A percentile compares a stretch with the other conserved stretches of the same genome.
Conservation (phyloP, 2,113 vertebrate species). For the Lepus timidus region DNA sequence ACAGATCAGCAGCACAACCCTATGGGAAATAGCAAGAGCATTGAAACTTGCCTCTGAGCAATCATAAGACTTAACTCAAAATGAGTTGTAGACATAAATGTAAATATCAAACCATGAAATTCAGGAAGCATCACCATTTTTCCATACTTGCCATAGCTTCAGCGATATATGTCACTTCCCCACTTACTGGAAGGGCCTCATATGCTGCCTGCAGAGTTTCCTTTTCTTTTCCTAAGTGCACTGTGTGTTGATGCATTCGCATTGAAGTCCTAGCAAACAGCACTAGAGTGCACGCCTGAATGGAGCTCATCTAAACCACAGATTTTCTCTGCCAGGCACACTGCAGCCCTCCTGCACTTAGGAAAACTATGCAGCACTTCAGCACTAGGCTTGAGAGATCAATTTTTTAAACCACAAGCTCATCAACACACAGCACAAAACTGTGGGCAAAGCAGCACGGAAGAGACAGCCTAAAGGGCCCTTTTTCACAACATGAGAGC, state of each 20-base stretch:
- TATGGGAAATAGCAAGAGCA: background rate
- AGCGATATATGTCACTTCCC: background rate
- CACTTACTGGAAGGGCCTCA: background rate
- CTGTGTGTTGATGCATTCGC: background rate
- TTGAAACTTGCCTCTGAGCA: background rate
- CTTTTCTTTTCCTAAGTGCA: background rate
- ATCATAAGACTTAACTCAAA: background rate
- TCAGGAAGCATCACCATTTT: background rate
- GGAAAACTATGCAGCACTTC: background rate
- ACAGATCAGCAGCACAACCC: background rate
- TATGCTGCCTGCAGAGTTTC: background rate
- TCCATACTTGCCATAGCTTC: background rate
- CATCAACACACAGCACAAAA: constrained; percentile 3
- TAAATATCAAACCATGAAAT: constrained; percentile 27
- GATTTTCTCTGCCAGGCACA: background rate
- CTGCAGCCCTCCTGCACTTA: background rate
- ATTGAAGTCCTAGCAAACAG: background rate
- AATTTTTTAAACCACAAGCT: background rate
- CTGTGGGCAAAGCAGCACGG: background rate
- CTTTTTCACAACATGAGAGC: background rate
- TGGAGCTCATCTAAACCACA: background rate
- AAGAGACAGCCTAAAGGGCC: background rate
- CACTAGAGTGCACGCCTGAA: background rate
- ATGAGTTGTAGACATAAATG: background rate
- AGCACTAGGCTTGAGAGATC: background rate